These are phyloP conservation scores for Harlomillsia oculata DNA, from an alignment of 1,140 invertebrate species.

Conservation along the genomic window DNA sequence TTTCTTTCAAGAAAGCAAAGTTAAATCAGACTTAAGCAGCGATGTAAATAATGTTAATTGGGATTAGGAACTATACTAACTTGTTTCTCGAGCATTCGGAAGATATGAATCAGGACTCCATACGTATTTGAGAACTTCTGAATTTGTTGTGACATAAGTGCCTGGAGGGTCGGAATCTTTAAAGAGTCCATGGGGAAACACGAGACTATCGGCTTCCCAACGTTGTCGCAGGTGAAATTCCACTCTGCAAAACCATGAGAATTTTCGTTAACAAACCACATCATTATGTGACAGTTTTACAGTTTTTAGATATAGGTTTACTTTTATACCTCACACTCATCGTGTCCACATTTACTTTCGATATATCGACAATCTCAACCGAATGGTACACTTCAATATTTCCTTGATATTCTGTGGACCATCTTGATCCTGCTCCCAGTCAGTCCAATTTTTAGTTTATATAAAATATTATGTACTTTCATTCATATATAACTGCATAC, in stretches of 20 bases:
- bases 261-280: background rate
- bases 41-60: constrained; percentile 38
- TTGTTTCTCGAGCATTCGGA: constrained; percentile 8
- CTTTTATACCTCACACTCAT: constrained; percentile 54
- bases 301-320: background rate
- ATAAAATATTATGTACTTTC: too few species aligned
- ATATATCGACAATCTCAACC: constrained; percentile 16
- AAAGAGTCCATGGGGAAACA: constrained; percentile 60
- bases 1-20: too few species aligned
- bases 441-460: too few species aligned
- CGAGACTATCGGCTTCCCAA: constrained; percentile 64
- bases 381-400: background rate
- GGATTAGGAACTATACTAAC: background rate
- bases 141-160: constrained; percentile 61
- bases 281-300: too few species aligned
- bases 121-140: constrained; percentile 66
- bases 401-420: background rate
- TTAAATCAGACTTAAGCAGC: too few species aligned
- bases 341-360: constrained; percentile 60
- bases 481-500: too few species aligned
- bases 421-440: constrained; percentile 15
- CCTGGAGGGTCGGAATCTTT: constrained; percentile 49
- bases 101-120: constrained; percentile 62
- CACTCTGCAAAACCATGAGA: constrained; percentile 45
- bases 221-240: constrained; percentile 74